phyloP scores from a whole-genome alignment of 2,888 invertebrate genomes.

The Steromphala cineraria region DNA sequence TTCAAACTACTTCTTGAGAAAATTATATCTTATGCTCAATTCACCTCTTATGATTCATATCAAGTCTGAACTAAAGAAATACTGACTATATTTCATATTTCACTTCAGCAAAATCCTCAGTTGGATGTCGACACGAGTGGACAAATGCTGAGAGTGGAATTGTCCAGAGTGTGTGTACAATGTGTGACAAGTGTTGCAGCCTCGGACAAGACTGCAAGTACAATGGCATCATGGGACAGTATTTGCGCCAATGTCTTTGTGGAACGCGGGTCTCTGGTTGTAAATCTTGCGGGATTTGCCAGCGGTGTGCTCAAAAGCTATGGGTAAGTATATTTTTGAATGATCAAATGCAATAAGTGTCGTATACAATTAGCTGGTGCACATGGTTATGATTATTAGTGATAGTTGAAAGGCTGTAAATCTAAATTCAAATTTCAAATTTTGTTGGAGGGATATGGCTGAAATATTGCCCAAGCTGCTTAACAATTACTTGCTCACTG shows the following conservation, averaged over 20 bases:
- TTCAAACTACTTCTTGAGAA: too few relatives aligned
- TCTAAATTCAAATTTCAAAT: too few relatives aligned
- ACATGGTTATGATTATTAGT: too few relatives aligned
- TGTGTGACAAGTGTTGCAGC: conserved; percentile 61
- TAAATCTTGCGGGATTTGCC: conserved; percentile 63
- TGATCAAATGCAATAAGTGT: too few relatives aligned
- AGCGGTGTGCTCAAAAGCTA: conserved; percentile 53
- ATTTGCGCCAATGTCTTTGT: conserved; percentile 56
- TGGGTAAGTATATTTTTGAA: conserved; percentile 50
- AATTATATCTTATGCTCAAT: too few relatives aligned
- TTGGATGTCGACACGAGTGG: conserved; percentile 64
- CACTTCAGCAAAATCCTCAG: conserved; percentile 57
- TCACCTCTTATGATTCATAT: too few relatives aligned
- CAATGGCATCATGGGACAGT: conserved; percentile 54
- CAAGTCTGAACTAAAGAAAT: not conserved
- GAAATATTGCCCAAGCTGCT: too few relatives aligned
- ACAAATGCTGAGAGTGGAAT: conserved; percentile 33
- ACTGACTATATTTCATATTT: not conserved
- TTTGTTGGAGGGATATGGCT: too few relatives aligned
- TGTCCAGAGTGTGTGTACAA: conserved; percentile 58
- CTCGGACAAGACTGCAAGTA: conserved; percentile 53
- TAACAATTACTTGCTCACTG: too few relatives aligned
- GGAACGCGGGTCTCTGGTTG: conserved; percentile 54
- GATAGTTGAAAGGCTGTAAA: too few relatives aligned
- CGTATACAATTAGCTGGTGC: too few relatives aligned